phyloP scores from a whole-genome alignment of 2,797 vertebrate species.

The Sebastes melanostomus region DNA sequence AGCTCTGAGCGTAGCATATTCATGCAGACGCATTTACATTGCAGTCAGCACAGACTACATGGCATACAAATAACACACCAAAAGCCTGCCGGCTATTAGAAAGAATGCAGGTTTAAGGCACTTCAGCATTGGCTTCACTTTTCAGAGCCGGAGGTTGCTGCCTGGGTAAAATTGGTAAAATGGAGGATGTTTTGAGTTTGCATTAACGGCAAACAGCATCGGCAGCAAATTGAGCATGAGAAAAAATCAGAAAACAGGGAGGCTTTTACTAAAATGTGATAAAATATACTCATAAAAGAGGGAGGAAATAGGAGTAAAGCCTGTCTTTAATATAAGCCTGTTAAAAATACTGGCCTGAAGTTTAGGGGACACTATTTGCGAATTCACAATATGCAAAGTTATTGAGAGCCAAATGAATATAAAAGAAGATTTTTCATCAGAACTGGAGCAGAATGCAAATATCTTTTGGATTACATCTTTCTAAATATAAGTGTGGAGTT shows the following conservation, averaged over 20 bases:
- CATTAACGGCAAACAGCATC: neutral
- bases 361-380: too few relatives aligned
- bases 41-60: too few relatives aligned
- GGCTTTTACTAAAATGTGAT: neutral
- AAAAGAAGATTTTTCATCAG: neutral
- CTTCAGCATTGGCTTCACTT: neutral
- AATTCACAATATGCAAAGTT: neutral
- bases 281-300: neutral
- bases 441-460: neutral
- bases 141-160: neutral
- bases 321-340: neutral
- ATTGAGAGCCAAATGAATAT: neutral
- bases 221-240: neutral
- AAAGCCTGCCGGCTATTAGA: neutral
- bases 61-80: too few relatives aligned
- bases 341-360: too few relatives aligned
- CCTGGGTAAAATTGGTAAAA: neutral
- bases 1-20: too few relatives aligned
- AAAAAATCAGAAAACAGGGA: neutral
- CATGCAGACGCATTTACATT: too few relatives aligned
- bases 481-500: neutral
- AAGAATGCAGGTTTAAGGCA: neutral
- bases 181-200: neutral
- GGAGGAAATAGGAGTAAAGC: neutral
- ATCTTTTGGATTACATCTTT: neutral